phyloP scores from a whole-genome alignment of 2,113 vertebrate genomes.

The Cottus gobio region DNA sequence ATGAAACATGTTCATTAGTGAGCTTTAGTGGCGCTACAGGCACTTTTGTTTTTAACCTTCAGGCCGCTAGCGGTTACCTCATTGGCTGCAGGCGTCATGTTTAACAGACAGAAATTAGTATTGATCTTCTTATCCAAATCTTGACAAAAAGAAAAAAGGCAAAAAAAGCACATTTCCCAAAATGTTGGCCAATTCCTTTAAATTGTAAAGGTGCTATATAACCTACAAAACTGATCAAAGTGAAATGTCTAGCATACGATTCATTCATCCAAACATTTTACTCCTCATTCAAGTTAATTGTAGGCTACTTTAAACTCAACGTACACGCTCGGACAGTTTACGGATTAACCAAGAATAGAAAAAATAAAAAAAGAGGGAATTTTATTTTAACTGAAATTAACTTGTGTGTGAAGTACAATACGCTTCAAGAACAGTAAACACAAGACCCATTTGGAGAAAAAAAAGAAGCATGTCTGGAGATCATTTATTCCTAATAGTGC shows the following conservation, averaged over 20 bases:
- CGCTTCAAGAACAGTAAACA: slow-evolving; percentile 20
- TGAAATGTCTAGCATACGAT: neutral
- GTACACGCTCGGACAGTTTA: neutral
- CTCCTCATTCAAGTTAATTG: neutral
- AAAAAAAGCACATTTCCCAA: neutral
- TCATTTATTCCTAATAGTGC: neutral
- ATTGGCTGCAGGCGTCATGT: neutral
- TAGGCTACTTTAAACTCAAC: neutral
- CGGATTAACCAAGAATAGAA: neutral
- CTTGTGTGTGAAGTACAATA: neutral
- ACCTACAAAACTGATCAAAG: neutral
- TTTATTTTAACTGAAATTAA: neutral
- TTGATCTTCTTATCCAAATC: neutral
- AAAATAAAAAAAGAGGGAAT: neutral
- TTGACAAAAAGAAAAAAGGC: neutral
- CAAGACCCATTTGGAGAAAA: neutral
- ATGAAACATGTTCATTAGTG: neutral
- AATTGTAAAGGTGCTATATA: too few species aligned
- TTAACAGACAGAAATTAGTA: neutral
- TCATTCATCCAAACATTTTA: neutral
- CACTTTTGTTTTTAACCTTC: neutral
- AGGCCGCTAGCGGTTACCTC: neutral
- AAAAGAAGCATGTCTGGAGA: neutral
- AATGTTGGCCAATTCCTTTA: slow-evolving; percentile 22
- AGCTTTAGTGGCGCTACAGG: neutral